phyloP scores from a whole-genome alignment of 2,888 invertebrate species.

The Quadriops clusia region DNA sequence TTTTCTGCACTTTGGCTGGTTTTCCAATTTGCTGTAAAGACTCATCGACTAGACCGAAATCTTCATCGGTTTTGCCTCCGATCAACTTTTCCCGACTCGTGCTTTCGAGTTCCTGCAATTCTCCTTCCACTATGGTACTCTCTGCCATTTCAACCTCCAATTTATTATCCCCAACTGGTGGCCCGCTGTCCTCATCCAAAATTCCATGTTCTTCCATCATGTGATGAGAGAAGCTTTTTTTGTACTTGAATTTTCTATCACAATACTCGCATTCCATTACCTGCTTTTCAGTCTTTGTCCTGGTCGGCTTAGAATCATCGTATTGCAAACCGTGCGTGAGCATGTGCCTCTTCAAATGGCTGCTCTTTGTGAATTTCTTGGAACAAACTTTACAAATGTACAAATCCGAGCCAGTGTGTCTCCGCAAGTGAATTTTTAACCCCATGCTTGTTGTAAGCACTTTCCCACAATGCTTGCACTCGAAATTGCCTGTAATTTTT shows the following conservation, averaged over 20 bases:
- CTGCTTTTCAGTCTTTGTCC: slow-evolving; percentile 14
- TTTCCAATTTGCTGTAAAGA: slow-evolving; percentile 1
- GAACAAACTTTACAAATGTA: slow-evolving; percentile 29
- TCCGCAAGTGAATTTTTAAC: slow-evolving; percentile 28
- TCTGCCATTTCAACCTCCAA: no score
- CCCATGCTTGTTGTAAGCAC: slow-evolving; percentile 19
- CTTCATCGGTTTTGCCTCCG: slow-evolving; percentile 7
- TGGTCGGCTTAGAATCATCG: slow-evolving; percentile 3
- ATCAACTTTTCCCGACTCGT: slow-evolving; percentile 9
- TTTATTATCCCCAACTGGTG: slow-evolving; percentile 15
- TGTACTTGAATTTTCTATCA: slow-evolving; percentile 36
- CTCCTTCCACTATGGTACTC: no score
- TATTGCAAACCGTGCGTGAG: slow-evolving; percentile 21
- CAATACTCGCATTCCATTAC: slow-evolving; percentile 37
- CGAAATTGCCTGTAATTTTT: slow-evolving; percentile 15
- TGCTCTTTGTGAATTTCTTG: slow-evolving; percentile 31
- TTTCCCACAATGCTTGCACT: slow-evolving; percentile 17
- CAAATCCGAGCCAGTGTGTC: slow-evolving; percentile 31
- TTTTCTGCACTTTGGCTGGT: slow-evolving; percentile 17
- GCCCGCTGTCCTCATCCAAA: slow-evolving; percentile 25
- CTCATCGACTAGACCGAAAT: no score
- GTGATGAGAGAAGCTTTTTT: slow-evolving; percentile 35
- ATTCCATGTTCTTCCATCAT: slow-evolving; percentile 36
- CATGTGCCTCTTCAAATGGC: slow-evolving; percentile 32
- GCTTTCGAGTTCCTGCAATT: no score